Evolutionary conservation across 2,888 invertebrate species (phyloP).

Genomic region (Plutella xylostella): DNA sequence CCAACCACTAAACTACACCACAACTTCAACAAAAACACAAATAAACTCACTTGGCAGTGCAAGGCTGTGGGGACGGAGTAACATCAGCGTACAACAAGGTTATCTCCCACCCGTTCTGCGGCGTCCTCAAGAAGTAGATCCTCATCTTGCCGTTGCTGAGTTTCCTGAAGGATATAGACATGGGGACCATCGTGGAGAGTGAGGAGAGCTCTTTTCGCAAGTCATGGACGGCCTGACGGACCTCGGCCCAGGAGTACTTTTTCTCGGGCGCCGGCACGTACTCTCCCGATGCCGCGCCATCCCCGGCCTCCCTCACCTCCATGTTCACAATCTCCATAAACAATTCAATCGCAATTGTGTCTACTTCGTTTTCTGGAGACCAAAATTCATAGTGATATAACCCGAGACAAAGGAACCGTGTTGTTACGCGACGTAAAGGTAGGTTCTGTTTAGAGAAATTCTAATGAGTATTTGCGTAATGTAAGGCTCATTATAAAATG

Average conservation of each 20-base stretch:
- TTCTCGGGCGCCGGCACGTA: constrained; percentile 41
- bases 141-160: constrained; percentile 83
- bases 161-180: constrained; percentile 83
- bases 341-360: constrained; percentile 13
- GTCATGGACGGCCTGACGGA: constrained; percentile 83
- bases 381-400: constrained; percentile 34
- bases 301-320: constrained; percentile 60
- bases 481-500: constrained; percentile 28
- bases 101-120: constrained; percentile 90
- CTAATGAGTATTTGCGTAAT: constrained; percentile 27
- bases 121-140: constrained; percentile 91
- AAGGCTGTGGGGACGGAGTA: constrained; percentile 70
- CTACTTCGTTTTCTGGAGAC: not conserved
- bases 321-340: constrained; percentile 41
- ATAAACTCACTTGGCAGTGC: constrained; percentile 43
- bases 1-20: too few relatives aligned
- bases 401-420: too few relatives aligned
- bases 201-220: constrained; percentile 82
- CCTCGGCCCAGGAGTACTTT: constrained; percentile 81
- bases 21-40: too few relatives aligned
- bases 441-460: constrained; percentile 25
- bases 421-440: constrained; percentile 8
- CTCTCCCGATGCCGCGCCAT: constrained; percentile 55
- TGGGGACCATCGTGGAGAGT: constrained; percentile 84
- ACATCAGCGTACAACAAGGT: constrained; percentile 89